A percentile compares a stretch with the other conserved stretches of the same genome.
These are phyloP conservation scores for Melanotaenia parkinsoni DNA, from an alignment of 2,797 vertebrate genomes.

Conservation along the genomic window DNA sequence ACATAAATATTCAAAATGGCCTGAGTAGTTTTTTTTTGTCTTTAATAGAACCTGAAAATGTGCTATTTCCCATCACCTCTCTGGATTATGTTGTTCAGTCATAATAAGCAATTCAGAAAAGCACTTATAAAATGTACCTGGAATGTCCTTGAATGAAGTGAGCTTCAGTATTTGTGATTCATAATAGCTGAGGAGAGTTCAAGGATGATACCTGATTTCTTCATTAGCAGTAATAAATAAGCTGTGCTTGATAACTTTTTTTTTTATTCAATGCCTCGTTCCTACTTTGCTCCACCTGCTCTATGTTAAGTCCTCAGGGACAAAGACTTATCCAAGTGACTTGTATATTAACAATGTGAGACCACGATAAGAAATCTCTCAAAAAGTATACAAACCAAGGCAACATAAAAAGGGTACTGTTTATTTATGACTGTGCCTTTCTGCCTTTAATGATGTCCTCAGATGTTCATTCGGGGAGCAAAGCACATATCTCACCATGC, in stretches of 20 bases:
- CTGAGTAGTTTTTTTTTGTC: no score
- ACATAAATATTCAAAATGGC: no score
- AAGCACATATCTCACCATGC: conserved; percentile 70
- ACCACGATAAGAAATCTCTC: conserved; percentile 44
- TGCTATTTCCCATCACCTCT: not conserved
- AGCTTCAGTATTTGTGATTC: not conserved
- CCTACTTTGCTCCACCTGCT: conserved; percentile 15
- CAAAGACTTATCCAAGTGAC: conserved; percentile 27
- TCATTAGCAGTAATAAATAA: conserved; percentile 22
- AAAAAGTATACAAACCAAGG: conserved; percentile 60
- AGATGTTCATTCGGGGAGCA: conserved; percentile 59
- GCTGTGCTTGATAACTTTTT: not conserved
- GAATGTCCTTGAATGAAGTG: not conserved
- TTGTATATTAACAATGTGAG: conserved; percentile 54
- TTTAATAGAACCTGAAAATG: not conserved
- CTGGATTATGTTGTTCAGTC: not conserved
- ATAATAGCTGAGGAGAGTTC: no score
- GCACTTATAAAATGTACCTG: not conserved
- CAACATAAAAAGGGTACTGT: conserved; percentile 56
- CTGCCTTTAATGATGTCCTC: conserved; percentile 73
- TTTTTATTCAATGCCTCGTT: not conserved
- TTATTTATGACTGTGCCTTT: conserved; percentile 69
- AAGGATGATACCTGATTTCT: not conserved
- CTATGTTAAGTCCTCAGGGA: conserved; percentile 22
- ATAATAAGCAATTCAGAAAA: not conserved